A percentile compares a stretch with the other conserved stretches of the same genome.
phyloP scores from a whole-genome alignment of 2,797 vertebrate species.

The Phyllotis vaccarum region DNA sequence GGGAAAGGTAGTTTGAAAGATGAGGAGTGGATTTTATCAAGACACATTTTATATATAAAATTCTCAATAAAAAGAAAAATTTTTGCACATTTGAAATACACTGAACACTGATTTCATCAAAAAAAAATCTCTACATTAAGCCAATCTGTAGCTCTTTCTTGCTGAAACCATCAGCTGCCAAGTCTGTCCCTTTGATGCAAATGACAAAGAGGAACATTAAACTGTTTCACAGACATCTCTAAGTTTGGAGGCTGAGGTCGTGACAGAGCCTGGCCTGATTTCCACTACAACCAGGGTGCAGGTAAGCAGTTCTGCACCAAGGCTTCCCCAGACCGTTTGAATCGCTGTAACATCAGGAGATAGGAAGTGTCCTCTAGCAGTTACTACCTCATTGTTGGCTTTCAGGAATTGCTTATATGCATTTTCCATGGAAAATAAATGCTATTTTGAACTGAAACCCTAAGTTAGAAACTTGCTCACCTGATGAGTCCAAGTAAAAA shows the following conservation, averaged over 20 bases:
- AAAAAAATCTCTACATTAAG: constrained; percentile 37
- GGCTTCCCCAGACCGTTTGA: background rate
- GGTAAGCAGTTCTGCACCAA: background rate
- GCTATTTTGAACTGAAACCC: constrained; percentile 50
- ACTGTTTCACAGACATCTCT: background rate
- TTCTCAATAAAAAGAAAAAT: background rate
- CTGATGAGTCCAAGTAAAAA: constrained; percentile 14
- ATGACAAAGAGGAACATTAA: constrained; percentile 59
- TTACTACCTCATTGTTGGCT: background rate
- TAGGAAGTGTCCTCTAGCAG: background rate
- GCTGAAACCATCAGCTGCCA: constrained; percentile 67
- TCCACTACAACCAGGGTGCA: background rate
- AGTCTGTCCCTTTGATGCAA: constrained; percentile 44
- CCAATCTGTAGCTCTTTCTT: constrained; percentile 60
- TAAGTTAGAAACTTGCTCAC: constrained; percentile 3
- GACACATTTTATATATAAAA: background rate
- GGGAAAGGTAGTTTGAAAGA: background rate
- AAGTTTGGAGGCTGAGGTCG: background rate
- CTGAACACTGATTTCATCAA: constrained; percentile 69
- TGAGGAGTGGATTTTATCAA: background rate
- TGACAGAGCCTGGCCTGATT: background rate
- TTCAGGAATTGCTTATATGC: background rate
- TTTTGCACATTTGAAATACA: background rate
- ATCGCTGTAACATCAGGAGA: background rate
- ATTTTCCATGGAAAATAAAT: constrained; percentile 48